Evolutionary conservation across 2,113 vertebrate species (phyloP), one percentile per base, ranked within the genome.

Genomic region (Neoarius graeffei): DNA sequence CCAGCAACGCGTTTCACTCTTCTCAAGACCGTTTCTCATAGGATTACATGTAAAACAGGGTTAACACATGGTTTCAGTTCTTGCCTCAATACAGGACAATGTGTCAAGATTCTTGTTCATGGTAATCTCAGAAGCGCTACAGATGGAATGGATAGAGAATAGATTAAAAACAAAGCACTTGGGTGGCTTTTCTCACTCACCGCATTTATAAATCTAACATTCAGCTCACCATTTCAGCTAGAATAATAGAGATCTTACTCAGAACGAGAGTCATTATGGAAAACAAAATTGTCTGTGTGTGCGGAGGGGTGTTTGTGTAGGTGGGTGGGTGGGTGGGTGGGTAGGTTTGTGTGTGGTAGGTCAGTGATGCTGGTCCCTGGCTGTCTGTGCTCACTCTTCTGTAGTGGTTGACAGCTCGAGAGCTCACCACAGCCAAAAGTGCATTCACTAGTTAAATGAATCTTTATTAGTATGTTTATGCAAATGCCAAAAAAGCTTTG

Each of bases 341-440:
- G 64, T 80, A 62, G 57, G 74, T 54, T 66, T 69, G 69, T 62
- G 25, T 35, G 83, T 50, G 25, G 83, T 71, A 84, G 85, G 85
- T 89, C 89, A 91, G 92, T 93, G 90, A 77, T 84, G 90, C 94
- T 92, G 93, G 96, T 96, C 96, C 95, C 94, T 93, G 96, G 96
- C 93, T 96, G 96, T 96, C 96, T 96, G 95, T 93, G 94, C 96
- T 97, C 96, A 97, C 97, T 97, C 93, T 96, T 98, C 97, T 98
- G 97, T 95, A 94, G 96, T 90, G 97, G 97, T 98, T 98, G 97
- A 98, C 97, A 92, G 95, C 95, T 96, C 93, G 95, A 96, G 96
- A 95, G 94, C 94, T 94, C 94, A 81, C 93, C 94, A 93, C 95
- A 94, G 95, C 95, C 95, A 93, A 93, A 84, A 88, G 77, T 87